phyloP scores from a whole-genome alignment of 2,888 invertebrate species.

The Drosophila vallismaia region DNA sequence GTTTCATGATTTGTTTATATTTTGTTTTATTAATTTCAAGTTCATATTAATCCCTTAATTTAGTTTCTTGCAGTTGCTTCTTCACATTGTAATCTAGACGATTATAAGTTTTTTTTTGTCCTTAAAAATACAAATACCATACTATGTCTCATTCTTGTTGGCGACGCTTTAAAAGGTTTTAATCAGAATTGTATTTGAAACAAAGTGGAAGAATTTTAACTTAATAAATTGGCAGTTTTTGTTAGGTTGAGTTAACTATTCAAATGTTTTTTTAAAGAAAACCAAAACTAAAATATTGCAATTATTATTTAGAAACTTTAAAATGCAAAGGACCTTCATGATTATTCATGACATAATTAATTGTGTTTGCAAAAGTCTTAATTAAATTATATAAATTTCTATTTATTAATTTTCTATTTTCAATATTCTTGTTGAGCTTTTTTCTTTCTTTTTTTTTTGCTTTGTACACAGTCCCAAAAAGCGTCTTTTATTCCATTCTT shows the following conservation, averaged over 20 bases:
- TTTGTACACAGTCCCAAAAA: constrained; percentile 27
- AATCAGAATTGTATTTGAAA: constrained; percentile 18
- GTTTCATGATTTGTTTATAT: constrained; percentile 37
- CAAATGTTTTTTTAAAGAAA: background rate
- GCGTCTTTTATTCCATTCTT: constrained; percentile 14
- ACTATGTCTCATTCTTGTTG: constrained; percentile 24
- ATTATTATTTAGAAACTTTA: background rate
- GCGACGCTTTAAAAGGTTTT: constrained; percentile 20
- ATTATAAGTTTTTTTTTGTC: constrained; percentile 62
- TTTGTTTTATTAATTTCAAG: constrained; percentile 29
- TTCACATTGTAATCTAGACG: constrained; percentile 64
- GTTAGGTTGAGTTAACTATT: constrained; percentile 24
- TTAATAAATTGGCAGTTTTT: constrained; percentile 23
- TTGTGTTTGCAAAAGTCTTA: background rate
- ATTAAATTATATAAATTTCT: background rate
- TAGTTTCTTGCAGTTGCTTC: constrained; percentile 31
- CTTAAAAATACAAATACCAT: constrained; percentile 40
- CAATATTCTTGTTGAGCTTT: background rate
- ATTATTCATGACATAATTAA: background rate
- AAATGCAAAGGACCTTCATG: background rate
- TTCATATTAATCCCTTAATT: constrained; percentile 31
- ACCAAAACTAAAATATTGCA: background rate
- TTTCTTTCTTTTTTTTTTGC: background rate
- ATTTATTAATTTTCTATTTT: background rate
- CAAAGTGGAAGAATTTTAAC: constrained; percentile 20